Conservation (phyloP, 2,888 invertebrate genomes). For the Synanthedon andrenaeformis region DNA sequence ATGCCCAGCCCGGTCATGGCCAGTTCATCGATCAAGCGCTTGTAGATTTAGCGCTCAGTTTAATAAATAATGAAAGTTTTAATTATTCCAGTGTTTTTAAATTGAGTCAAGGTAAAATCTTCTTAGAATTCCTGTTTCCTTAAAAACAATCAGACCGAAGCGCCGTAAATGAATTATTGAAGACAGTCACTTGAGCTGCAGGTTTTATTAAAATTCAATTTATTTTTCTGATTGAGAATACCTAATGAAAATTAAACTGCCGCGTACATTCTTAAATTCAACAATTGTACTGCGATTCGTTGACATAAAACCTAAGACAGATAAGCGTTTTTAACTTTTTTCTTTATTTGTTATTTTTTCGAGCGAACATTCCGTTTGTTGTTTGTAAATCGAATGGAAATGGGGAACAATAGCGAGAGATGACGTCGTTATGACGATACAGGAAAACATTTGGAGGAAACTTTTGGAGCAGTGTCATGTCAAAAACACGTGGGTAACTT, state of each 20-base stretch:
- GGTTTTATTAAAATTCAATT: background rate
- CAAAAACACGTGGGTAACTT: background rate
- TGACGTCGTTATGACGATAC: background rate
- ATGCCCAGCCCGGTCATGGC: too few relatives aligned
- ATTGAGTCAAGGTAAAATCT: too few relatives aligned
- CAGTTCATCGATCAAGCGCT: too few relatives aligned
- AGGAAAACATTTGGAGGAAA: background rate
- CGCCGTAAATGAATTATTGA: too few relatives aligned
- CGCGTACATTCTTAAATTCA: constrained; percentile 19
- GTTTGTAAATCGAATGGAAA: background rate
- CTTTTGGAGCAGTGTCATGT: background rate
- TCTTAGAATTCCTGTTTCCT: too few relatives aligned
- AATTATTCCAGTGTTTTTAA: too few relatives aligned
- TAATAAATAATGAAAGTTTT: too few relatives aligned
- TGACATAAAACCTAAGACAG: background rate
- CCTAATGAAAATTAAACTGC: constrained; percentile 15
- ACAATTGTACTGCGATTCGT: background rate
- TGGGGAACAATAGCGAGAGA: background rate
- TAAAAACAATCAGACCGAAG: too few relatives aligned
- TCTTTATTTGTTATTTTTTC: background rate
- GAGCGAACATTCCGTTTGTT: background rate
- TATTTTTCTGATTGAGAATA: constrained; percentile 11
- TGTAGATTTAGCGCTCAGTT: too few relatives aligned
- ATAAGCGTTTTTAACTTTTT: background rate
- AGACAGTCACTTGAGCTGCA: too few relatives aligned